Base-by-base conservation (phyloP, 1,140 invertebrate genomes). In the Drosophila tsacasi region DNA sequence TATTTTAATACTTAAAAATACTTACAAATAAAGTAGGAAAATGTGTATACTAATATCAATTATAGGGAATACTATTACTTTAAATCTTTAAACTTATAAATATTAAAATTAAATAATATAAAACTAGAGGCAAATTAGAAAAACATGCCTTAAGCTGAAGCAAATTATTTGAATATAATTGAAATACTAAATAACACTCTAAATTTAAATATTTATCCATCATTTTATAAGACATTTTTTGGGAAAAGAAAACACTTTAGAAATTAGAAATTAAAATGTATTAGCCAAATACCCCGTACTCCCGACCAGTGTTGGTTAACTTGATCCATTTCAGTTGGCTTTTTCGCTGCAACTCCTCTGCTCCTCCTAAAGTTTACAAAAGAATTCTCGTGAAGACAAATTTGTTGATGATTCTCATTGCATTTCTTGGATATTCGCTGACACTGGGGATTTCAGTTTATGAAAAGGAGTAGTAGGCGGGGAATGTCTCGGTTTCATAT, bases 371-470 rank as follows among this genome's bases (percentile, higher is more conserved):
- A 32, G 30, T 32, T 23, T 6, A 2, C 23, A 54, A n/a, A 52
- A 35, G 12, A 71, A 46, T 71, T 71, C 67, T 47, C 5, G 47
- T 19, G 67, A 71, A 71, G 37, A 67, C 47, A 55, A 55, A 67
- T 71, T 46, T 52, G 61, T 69, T 69, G 61, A 65, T 67, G 49
- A 66, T 71, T 71, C 67, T 54, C 49, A 32, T 71, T 69, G 66
- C 66, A 69, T 42, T 69, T 69, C 47, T 66, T 66, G 39, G 47
- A 32, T 44, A 50, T 67, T 55, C 39, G 62, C 67, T 71, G 67
- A 71, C 67, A 37, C 39, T 63, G 59, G 25, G 25, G 64, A 67
- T 67, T 71, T 67, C 49, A 46, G 37, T 46, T 67, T 23, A 32
- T 19, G 17, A 49, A 49, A 50, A 67, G 67, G 63, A 71, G 67